Evolutionary conservation across 1,140 invertebrate species (phyloP).

Genomic region (Colletes gigas): DNA sequence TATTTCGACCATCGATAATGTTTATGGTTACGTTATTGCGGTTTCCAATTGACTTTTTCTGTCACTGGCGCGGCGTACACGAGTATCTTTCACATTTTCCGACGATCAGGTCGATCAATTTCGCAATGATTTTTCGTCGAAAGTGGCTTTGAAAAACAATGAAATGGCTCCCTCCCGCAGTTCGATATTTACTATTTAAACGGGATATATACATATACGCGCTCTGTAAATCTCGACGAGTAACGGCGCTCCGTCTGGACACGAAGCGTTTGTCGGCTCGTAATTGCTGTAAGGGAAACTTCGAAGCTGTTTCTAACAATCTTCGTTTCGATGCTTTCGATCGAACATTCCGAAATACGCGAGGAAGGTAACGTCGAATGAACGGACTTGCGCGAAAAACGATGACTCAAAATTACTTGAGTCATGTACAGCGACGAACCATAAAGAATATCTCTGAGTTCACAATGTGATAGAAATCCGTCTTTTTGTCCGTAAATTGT

Average conservation of each 20-base stretch:
- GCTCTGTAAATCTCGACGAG: neutral
- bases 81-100: neutral
- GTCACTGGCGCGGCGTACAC: neutral
- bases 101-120: constrained; percentile 16
- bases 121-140: constrained; percentile 19
- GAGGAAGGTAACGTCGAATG: neutral
- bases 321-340: constrained; percentile 14
- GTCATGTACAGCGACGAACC: neutral
- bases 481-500: too few relatives aligned
- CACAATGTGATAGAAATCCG: too few relatives aligned
- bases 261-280: neutral
- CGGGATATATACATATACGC: neutral
- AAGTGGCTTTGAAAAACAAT: neutral
- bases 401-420: neutral
- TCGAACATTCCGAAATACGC: constrained; percentile 23
- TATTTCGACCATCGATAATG: neutral
- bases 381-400: neutral
- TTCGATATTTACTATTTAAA: constrained; percentile 31
- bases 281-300: neutral
- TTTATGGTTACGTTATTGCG: too few relatives aligned
- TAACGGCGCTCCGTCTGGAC: too few relatives aligned
- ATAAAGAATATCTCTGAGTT: too few relatives aligned
- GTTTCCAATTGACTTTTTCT: too few relatives aligned
- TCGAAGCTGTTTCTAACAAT: too few relatives aligned
- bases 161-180: constrained; percentile 34